Base-by-base conservation (phyloP, 2,113 vertebrate species). In the Eulemur macaco region DNA sequence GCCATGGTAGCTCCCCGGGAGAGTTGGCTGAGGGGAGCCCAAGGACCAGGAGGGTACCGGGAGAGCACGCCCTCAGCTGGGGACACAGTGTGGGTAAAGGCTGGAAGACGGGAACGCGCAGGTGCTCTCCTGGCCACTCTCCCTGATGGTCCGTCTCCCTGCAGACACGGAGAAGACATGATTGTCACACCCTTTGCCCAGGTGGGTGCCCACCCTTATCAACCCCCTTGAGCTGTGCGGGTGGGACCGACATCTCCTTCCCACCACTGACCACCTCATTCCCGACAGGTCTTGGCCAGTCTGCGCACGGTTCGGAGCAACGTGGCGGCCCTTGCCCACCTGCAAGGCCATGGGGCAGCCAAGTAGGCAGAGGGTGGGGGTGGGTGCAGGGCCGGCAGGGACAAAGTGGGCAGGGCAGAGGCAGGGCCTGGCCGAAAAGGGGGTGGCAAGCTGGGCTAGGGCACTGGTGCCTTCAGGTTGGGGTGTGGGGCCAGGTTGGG, bases 111-210 rank as follows among this genome's bases (percentile, higher is more conserved):
- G 54, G 58, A 60, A 39, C 0, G 1, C 1, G 34, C 9, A 21
- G n/a, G 58, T 37, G 13, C 50, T 37, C 47, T 56, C 20, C 42
- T 76, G 63, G 52, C 58, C 0, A 3, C 18, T 50, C 13, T 91
- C 92, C 50, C 64, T 87, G 63, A 50, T 17, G n/a, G 31, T 39
- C 25, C n/a, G 1, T 94, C 87, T 96, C 42, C 94, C 94, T 52
- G 1, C 98, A 99, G 99, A 96, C 99, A 99, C 0, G 99, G 99
- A 98, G 99, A 99, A 99, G 99, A 99, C 99, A 98, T 99, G 99
- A 99, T 99, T 23, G 99, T 99, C 85, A 99, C 99, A 0, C 99
- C 99, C 0, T 99, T 99, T 71, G 99, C 99, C 95, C 99, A 99
- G 99, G 99, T 99, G 89, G 97, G 99, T 98, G 45, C 25, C 73